Percentiles rank a stretch among this genome's conserved stretches.
These are phyloP conservation scores for Argyra leucocephala DNA, from an alignment of 2,888 invertebrate species.

Conservation along the genomic window DNA sequence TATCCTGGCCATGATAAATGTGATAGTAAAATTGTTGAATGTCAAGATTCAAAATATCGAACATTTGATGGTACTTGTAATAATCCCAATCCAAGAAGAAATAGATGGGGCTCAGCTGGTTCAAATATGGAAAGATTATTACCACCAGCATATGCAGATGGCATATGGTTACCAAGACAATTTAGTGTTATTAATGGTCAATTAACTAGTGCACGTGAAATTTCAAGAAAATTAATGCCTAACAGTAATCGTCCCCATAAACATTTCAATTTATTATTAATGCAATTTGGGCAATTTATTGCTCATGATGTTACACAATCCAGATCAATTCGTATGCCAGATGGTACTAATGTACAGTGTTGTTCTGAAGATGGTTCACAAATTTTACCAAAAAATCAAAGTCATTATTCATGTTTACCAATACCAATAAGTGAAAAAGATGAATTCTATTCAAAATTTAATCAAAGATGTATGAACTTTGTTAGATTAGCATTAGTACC, in stretches of 20 bases:
- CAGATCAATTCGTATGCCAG: slow-evolving; percentile 51
- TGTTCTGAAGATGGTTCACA: slow-evolving; percentile 53
- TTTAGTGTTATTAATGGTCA: slow-evolving; percentile 43
- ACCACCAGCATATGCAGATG: slow-evolving; percentile 58
- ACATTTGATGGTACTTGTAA: slow-evolving; percentile 75
- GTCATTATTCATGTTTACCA: slow-evolving; percentile 62
- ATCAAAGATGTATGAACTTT: slow-evolving; percentile 61
- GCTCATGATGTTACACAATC: slow-evolving; percentile 67
- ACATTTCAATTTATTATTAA: slow-evolving; percentile 56
- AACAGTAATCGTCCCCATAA: slow-evolving; percentile 53
- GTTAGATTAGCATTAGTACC: slow-evolving; percentile 61
- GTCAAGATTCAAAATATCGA: slow-evolving; percentile 52
- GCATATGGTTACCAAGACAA: slow-evolving; percentile 43
- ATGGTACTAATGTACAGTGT: slow-evolving; percentile 56
- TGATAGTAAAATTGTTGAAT: slow-evolving; percentile 27
- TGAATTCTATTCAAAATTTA: slow-evolving; percentile 50
- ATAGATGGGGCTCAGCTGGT: slow-evolving; percentile 58
- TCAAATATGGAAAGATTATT: slow-evolving; percentile 57
- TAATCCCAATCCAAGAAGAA: slow-evolving; percentile 47
- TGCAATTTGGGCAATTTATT: slow-evolving; percentile 74
- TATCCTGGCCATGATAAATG: slow-evolving; percentile 38
- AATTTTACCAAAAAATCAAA: slow-evolving; percentile 45
- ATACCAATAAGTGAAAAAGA: slow-evolving; percentile 53
- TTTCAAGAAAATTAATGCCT: slow-evolving; percentile 55
- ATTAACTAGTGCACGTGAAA: slow-evolving; percentile 56